These are phyloP conservation scores for Cheilosia soror DNA, from an alignment of 2,888 invertebrate genomes.

Conservation along the genomic window DNA sequence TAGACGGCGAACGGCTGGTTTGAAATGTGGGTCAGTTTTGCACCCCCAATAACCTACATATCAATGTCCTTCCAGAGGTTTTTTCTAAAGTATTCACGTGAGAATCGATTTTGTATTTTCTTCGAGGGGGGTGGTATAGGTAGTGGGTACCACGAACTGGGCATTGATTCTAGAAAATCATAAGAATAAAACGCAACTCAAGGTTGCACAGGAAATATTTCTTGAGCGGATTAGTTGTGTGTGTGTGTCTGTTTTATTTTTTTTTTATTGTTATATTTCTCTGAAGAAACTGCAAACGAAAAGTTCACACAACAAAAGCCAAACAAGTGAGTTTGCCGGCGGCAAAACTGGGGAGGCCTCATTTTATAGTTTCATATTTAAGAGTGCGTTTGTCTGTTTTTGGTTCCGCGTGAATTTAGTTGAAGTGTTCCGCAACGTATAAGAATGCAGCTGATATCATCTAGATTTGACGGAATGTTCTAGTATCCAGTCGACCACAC, in stretches of 20 bases:
- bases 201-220: constrained; percentile 34
- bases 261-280: too few relatives aligned
- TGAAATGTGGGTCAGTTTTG: constrained; percentile 68
- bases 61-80: constrained; percentile 57
- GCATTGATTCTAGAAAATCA: constrained; percentile 36
- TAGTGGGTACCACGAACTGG: constrained; percentile 10
- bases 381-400: too few relatives aligned
- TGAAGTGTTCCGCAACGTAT: too few relatives aligned
- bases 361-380: too few relatives aligned
- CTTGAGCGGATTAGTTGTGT: constrained; percentile 26
- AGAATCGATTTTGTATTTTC: constrained; percentile 62
- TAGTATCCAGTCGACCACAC: too few relatives aligned
- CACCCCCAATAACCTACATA: constrained; percentile 67
- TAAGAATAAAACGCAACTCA: constrained; percentile 29
- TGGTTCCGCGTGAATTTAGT: too few relatives aligned
- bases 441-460: too few relatives aligned
- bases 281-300: too few relatives aligned
- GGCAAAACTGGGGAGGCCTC: not conserved
- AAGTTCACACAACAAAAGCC: not conserved
- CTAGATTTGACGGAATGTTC: too few relatives aligned
- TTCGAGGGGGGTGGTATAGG: constrained; percentile 17
- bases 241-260: not conserved
- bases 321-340: not conserved
- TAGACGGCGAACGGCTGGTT: not conserved
- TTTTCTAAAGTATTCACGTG: constrained; percentile 56